Conservation (phyloP, 2,113 vertebrate species). For the Echinops telfairi region DNA sequence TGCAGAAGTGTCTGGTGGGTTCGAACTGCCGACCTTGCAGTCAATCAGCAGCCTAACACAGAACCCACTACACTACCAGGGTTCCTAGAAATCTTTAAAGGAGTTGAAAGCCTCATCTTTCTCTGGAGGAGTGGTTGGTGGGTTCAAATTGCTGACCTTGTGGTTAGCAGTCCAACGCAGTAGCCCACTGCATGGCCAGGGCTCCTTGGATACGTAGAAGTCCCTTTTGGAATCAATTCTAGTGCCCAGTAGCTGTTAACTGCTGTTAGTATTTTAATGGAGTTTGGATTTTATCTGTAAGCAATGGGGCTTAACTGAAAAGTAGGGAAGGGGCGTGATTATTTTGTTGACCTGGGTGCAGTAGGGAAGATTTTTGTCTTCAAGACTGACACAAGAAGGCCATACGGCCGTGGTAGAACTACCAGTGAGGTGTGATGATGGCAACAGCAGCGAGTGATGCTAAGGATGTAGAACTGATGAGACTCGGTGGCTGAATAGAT, state of each 20-base stretch:
- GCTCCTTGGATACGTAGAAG: too few species aligned
- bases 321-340: neutral
- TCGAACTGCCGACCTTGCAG: too few species aligned
- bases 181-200: too few species aligned
- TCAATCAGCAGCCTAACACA: too few species aligned
- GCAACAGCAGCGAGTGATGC: neutral
- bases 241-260: neutral
- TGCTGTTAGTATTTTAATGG: neutral
- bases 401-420: neutral
- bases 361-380: neutral
- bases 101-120: too few species aligned
- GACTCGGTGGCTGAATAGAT: neutral
- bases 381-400: too few species aligned
- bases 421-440: neutral
- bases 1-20: too few species aligned
- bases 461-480: neutral
- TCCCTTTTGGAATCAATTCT: neutral
- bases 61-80: too few species aligned
- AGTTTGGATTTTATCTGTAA: conserved; percentile 9
- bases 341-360: neutral
- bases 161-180: too few species aligned
- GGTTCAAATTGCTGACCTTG: too few species aligned
- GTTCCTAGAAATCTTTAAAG: too few species aligned
- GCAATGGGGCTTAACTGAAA: neutral
- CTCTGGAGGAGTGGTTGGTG: too few species aligned